A percentile compares a stretch with the other conserved stretches of the same genome.
These are phyloP conservation scores for Gracilinanus agilis DNA, from an alignment of 2,113 vertebrate genomes.

Conservation along the genomic window DNA sequence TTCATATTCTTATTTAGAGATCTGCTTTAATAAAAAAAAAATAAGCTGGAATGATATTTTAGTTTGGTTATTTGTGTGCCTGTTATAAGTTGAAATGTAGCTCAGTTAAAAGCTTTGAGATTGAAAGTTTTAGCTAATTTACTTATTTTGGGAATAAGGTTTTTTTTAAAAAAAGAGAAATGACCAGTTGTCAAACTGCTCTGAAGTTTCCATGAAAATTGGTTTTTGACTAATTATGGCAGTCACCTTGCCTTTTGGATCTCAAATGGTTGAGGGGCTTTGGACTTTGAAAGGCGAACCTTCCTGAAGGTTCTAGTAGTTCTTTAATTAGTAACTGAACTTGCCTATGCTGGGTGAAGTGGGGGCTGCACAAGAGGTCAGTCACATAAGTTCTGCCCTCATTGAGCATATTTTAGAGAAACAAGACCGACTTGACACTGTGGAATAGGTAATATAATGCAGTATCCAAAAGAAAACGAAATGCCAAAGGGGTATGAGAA, in stretches of 20 bases:
- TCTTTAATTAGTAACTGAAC: not conserved
- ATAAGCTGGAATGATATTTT: not conserved
- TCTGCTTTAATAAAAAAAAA: not conserved
- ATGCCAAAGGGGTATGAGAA: not conserved
- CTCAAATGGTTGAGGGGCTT: not conserved
- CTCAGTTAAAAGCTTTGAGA: not conserved
- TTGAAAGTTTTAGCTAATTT: not conserved
- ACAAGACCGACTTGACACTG: not conserved
- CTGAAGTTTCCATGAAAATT: not conserved
- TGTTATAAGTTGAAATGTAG: not conserved
- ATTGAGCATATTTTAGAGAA: not conserved
- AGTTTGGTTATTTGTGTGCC: not conserved
- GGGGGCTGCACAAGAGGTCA: not conserved
- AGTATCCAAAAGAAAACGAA: not conserved
- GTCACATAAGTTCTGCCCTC: fast-evolving
- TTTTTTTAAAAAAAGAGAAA: not conserved
- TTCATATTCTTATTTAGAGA: not conserved
- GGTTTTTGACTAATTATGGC: not conserved
- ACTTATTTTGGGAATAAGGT: too few species aligned
- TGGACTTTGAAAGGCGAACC: not conserved
- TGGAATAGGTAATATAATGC: not conserved
- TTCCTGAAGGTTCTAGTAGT: not conserved
- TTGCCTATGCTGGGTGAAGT: not conserved
- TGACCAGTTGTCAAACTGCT: not conserved
- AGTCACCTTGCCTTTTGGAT: not conserved